Evolutionary conservation across 2,797 vertebrate genomes (phyloP), one percentile per base, ranked within the genome.

Genomic region (Micromesistius poutassou): DNA sequence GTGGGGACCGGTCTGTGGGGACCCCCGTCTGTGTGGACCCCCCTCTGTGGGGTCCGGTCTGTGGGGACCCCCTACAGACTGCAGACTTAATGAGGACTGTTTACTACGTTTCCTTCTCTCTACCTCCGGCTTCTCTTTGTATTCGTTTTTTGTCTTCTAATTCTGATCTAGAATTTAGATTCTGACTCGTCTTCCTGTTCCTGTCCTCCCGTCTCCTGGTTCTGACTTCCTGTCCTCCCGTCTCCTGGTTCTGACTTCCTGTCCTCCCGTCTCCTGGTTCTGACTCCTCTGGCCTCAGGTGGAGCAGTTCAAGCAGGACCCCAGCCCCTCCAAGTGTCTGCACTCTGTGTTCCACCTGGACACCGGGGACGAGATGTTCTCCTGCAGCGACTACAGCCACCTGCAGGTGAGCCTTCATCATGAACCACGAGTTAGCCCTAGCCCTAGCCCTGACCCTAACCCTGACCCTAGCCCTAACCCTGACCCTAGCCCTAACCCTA

Each of bases 221-320:
- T 35, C 5, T 35, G 33, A 5, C 33, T 35, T 35, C 33, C 1
- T 35, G 33, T 35, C 33, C 33, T 35, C 33, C 33, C 5, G 33
- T 35, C 5, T 35, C 33, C 33, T 35, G 33, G 33, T 25, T 12
- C 72, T 35, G 33, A 5, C 33, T 35, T 35, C 33, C 1, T 35
- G 33, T 35, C 33, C 33, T 13, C 4, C 62, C 33, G 1, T 46
- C 71, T 70, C 72, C 42, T 79, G 12, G 13, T 0, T 77, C 74
- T 62, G 16, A 36, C 0, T 78, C 25, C 80, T 62, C 84, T 72
- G 40, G 77, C 22, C 14, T 83, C 31, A 99, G 98, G 97, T 99
- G 83, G 96, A 99, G 90, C 93, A 95, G 84, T 99, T 98, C 83
- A 99, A 99, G 87, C 96, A 98, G 87, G 96, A 99, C 74, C 97